Base-by-base conservation (phyloP, 1,140 invertebrate species). In the Druon quercuslanigerum region DNA sequence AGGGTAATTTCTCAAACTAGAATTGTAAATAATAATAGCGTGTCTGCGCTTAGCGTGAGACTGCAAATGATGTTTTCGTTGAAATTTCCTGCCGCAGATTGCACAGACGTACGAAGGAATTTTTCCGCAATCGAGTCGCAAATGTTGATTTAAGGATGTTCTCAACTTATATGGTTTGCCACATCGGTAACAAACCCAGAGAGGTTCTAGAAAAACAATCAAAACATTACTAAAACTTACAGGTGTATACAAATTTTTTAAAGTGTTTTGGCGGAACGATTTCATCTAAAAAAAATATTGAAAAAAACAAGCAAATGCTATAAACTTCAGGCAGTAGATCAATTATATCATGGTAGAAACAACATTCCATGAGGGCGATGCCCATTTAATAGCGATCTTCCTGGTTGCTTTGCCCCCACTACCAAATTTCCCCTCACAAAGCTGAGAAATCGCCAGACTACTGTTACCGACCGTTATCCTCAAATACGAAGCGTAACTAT, bases 1-100 rank as follows among this genome's bases (percentile, higher is more conserved):
- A 66, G 33, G 16, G n/a, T 9, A 66, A 40, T 40, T 66, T 66
- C 8, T 66, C 8, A 66, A 40, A 66, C 33, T 66, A 40, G 60
- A 66, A 40, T 66, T 66, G 16, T 25, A 66, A 66, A 66, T 66
- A 46, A 66, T 66, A 0, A 66, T 66, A 4, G 60, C 33, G 25
- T 66, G 60, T 66, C 60, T 40, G n/a, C 60, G 60, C 40, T 66
- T 66, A 66, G 60, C 60, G 5, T 66, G 60, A 8, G 60, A 66
- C 40, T 66, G 60, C 14, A 66, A 66, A 66, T 66, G 60, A 66
- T 66, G 60, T 66, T 66, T 66, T 3, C 60, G 60, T n/a, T 46
- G 60, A 66, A 66, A 66, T 46, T 66, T 66, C 7, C 60, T 66
- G 33, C 60, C 60, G 46, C 60, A 66, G n/a, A 46, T 14, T 9